Percentiles rank a stretch among this genome's conserved stretches.
Conservation (phyloP, 2,113 vertebrate genomes). For the Colinus virginianus region DNA sequence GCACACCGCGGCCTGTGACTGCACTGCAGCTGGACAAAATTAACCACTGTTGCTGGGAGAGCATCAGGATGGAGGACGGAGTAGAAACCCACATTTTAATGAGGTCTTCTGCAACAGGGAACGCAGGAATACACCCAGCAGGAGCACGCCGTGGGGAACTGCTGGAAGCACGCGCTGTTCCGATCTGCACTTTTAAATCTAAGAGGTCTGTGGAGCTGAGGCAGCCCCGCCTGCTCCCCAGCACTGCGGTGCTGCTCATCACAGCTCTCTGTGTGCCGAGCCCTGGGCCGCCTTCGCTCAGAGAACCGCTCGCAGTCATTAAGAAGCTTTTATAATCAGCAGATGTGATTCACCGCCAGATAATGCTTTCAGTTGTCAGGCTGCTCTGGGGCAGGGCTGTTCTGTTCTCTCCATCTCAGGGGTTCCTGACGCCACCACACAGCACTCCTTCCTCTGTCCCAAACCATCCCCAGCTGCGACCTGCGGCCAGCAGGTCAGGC, state of each 20-base stretch:
- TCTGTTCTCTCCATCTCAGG: neutral
- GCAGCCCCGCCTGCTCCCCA: too few relatives aligned
- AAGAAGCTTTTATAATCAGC: neutral
- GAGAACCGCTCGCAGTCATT: too few relatives aligned
- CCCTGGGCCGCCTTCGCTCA: neutral
- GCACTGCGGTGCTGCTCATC: neutral
- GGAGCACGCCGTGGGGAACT: neutral
- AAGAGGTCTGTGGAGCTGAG: neutral
- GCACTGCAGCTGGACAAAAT: neutral
- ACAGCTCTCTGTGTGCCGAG: neutral
- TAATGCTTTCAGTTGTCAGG: neutral
- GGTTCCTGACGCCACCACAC: neutral
- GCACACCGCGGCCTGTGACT: accelerated
- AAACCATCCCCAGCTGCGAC: too few relatives aligned
- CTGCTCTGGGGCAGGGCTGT: neutral
- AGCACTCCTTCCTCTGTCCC: too few relatives aligned
- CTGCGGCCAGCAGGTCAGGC: neutral
- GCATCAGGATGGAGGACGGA: neutral
- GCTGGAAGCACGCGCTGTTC: neutral
- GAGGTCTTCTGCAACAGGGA: neutral
- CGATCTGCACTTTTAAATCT: neutral
- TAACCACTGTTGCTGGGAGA: neutral
- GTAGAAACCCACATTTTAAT: neutral
- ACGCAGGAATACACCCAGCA: neutral
- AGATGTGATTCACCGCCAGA: neutral